phyloP scores from a whole-genome alignment of 2,113 vertebrate species.

The Tragelaphus strepsiceros region DNA sequence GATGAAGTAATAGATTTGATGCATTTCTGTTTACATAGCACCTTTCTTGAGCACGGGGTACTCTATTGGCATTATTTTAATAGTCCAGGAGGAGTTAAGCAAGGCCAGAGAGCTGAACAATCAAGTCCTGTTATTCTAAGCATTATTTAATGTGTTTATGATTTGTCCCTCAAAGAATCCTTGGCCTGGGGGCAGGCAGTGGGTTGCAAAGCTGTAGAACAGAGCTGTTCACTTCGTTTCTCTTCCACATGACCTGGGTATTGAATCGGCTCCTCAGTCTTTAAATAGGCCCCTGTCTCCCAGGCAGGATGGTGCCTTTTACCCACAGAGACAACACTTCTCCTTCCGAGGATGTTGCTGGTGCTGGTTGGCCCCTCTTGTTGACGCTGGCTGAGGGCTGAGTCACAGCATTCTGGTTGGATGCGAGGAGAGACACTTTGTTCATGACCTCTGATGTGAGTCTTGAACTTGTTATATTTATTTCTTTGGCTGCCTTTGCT shows the following conservation, averaged over 20 bases:
- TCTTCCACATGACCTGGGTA: background rate
- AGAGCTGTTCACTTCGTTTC: background rate
- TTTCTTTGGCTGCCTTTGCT: constrained; percentile 11
- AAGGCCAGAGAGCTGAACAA: background rate
- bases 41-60: background rate
- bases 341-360: background rate
- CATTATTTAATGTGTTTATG: constrained; percentile 6
- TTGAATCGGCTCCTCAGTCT: background rate
- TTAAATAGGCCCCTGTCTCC: background rate
- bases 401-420: background rate
- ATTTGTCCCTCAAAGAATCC: constrained; percentile 48
- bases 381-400: background rate
- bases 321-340: background rate
- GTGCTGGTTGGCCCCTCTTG: background rate
- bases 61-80: background rate
- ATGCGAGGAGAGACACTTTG: background rate
- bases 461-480: background rate
- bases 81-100: background rate
- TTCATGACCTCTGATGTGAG: background rate
- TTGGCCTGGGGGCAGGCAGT: background rate
- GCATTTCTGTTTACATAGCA: background rate
- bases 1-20: background rate
- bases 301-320: background rate
- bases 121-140: background rate
- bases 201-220: background rate